Conservation (phyloP, 2,113 vertebrate species). For the Pogonocichla stellata region DNA sequence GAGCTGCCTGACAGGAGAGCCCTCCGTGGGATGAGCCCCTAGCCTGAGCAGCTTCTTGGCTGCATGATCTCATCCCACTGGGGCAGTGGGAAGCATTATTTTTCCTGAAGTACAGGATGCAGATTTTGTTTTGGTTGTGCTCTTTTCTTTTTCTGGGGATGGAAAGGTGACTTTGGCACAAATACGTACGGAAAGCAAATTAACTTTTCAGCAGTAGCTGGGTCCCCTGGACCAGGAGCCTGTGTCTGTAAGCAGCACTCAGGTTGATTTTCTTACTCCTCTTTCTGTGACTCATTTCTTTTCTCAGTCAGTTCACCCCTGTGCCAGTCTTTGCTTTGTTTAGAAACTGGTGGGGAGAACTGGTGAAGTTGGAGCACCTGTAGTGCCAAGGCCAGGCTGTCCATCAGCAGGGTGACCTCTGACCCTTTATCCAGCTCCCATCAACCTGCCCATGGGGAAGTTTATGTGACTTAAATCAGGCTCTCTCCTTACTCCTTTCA, state of each 20-base stretch:
- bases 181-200: neutral
- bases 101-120: slow-evolving; percentile 73
- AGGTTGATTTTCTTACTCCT: neutral
- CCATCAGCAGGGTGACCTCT: neutral
- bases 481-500: neutral
- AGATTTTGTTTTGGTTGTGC: slow-evolving; percentile 66
- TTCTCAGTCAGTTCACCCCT: neutral
- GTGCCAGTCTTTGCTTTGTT: neutral
- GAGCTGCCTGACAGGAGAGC: slow-evolving; percentile 57
- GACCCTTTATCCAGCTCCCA: neutral
- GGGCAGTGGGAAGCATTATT: slow-evolving; percentile 64
- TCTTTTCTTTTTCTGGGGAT: slow-evolving; percentile 13
- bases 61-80: slow-evolving; percentile 51
- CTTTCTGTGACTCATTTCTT: neutral
- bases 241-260: neutral
- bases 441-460: neutral
- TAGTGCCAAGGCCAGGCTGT: neutral
- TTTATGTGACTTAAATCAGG: neutral
- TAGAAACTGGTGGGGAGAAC: neutral
- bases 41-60: slow-evolving; percentile 58
- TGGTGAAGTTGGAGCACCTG: neutral
- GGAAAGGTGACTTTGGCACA: slow-evolving; percentile 48
- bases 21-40: neutral
- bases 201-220: neutral
- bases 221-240: neutral